phyloP scores from a whole-genome alignment of 2,113 vertebrate genomes.

The Mobula hypostoma region DNA sequence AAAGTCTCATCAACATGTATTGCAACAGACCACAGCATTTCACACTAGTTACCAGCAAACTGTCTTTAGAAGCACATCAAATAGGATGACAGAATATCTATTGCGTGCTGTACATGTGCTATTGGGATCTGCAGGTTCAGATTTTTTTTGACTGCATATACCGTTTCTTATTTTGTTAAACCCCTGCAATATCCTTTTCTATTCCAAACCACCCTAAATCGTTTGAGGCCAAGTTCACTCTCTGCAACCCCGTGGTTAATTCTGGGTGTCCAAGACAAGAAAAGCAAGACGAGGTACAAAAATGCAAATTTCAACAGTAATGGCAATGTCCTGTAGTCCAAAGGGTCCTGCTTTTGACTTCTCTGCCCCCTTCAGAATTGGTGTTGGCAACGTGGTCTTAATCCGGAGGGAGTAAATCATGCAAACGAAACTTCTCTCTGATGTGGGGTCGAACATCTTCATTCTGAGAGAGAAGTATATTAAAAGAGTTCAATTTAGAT shows the following conservation, averaged over 20 bases:
- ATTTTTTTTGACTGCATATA: constrained; percentile 33
- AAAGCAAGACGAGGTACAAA: constrained; percentile 73
- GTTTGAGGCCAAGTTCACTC: constrained; percentile 40
- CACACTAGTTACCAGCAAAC: constrained; percentile 30
- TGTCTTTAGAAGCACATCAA: constrained; percentile 32
- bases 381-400: constrained; percentile 53
- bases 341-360: constrained; percentile 70
- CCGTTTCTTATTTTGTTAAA: constrained; percentile 49
- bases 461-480: constrained; percentile 61
- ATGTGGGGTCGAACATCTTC: constrained; percentile 96
- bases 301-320: constrained; percentile 80
- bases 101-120: constrained; percentile 28
- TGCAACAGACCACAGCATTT: constrained; percentile 37
- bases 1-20: constrained; percentile 37
- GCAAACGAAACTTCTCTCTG: constrained; percentile 93
- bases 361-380: constrained; percentile 49
- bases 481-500: neutral
- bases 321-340: constrained; percentile 88
- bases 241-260: constrained; percentile 65
- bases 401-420: constrained; percentile 92
- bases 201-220: constrained; percentile 64
- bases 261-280: constrained; percentile 73
- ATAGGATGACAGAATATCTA: constrained; percentile 23
- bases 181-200: constrained; percentile 57
- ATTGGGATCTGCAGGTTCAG: neutral